These are phyloP conservation scores for Aricia artaxerxes DNA, from an alignment of 2,888 invertebrate species.

Conservation along the genomic window DNA sequence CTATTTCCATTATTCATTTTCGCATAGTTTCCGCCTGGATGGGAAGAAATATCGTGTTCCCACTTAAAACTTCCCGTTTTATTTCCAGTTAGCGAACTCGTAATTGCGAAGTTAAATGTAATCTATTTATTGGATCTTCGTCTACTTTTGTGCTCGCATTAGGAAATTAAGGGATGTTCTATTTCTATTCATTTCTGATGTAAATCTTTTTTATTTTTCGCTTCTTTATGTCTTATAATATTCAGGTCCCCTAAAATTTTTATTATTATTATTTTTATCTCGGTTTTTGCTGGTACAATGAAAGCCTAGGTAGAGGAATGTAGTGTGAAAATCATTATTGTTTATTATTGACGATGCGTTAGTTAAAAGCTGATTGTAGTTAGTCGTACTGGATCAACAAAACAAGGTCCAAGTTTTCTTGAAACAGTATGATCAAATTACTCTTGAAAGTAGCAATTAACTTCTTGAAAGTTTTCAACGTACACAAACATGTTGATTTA, in stretches of 20 bases:
- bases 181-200: not conserved
- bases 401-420: not conserved
- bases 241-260: too few relatives aligned
- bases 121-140: constrained; percentile 24
- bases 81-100: constrained; percentile 38
- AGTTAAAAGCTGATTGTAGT: not conserved
- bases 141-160: constrained; percentile 6
- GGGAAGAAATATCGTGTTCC: constrained; percentile 42
- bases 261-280: too few relatives aligned
- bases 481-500: constrained; percentile 8
- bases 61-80: constrained; percentile 45
- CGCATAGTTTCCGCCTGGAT: constrained; percentile 29
- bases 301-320: too few relatives aligned
- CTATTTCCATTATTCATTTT: constrained; percentile 31
- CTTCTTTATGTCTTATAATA: not conserved
- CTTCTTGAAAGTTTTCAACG: constrained; percentile 4
- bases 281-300: too few relatives aligned
- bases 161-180: constrained; percentile 1
- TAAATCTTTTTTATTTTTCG: not conserved
- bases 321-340: too few relatives aligned
- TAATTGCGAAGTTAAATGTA: constrained; percentile 33
- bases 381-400: not conserved
- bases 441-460: not conserved
- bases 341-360: not conserved
- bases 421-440: not conserved